Conservation (phyloP, 2,888 invertebrate genomes). For the Spodoptera picta region DNA sequence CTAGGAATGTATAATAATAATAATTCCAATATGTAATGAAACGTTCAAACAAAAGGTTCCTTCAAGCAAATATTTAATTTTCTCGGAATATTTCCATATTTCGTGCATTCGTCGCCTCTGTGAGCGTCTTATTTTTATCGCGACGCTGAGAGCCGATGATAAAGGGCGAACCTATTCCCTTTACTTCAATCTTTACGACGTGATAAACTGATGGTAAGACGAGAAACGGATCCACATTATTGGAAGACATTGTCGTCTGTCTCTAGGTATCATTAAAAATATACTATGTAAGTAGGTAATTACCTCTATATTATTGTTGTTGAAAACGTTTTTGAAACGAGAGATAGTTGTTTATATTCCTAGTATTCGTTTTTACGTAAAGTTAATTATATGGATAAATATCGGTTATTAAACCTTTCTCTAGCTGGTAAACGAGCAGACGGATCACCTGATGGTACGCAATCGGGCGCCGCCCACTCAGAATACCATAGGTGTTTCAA, state of each 20-base stretch:
- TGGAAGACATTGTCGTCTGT: slow-evolving; percentile 29
- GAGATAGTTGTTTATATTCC: no score
- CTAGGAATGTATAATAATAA: no score
- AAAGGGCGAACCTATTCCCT: slow-evolving; percentile 26
- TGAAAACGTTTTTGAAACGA: no score
- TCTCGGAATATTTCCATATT: slow-evolving; percentile 17
- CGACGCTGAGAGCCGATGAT: slow-evolving; percentile 34
- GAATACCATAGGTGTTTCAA: no score
- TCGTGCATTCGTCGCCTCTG: slow-evolving; percentile 16
- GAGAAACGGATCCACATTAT: slow-evolving; percentile 12
- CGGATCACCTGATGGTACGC: no score
- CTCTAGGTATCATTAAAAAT: neutral
- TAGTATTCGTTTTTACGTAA: no score
- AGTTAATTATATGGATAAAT: no score
- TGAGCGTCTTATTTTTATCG: slow-evolving; percentile 33
- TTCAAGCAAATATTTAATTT: slow-evolving; percentile 7
- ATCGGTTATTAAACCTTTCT: no score
- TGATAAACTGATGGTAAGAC: slow-evolving; percentile 39
- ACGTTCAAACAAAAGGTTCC: neutral
- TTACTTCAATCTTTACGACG: slow-evolving; percentile 46
- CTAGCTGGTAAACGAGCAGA: no score
- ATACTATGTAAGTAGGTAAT: no score
- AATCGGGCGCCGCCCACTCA: no score
- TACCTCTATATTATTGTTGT: no score
- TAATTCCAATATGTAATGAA: neutral